Evolutionary conservation across 1,140 invertebrate species (phyloP).

Genomic region (Drosophila varians): DNA sequence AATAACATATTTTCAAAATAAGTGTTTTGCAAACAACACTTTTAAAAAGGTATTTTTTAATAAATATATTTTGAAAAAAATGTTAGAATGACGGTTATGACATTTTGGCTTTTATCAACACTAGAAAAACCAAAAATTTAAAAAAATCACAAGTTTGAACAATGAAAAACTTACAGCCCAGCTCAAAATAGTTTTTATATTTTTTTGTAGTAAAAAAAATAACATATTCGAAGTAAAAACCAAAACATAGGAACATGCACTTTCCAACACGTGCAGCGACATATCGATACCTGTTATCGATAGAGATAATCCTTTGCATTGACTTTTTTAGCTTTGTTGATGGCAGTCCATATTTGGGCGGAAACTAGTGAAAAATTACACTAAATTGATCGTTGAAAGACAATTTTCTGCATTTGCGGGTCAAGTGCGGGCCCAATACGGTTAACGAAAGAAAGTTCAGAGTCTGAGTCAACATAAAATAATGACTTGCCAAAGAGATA

Average conservation of each 20-base stretch:
- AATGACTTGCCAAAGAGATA: constrained; percentile 16
- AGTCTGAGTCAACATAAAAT: neutral
- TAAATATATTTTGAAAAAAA: neutral
- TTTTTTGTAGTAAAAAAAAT: too few species aligned
- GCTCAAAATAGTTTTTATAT: too few species aligned
- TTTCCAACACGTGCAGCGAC: constrained; percentile 5
- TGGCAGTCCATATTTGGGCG: constrained; percentile 16
- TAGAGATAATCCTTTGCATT: constrained; percentile 20
- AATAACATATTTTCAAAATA: too few species aligned
- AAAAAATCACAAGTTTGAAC: neutral
- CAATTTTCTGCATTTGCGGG: constrained; percentile 2
- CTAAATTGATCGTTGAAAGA: constrained; percentile 4
- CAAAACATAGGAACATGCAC: too few species aligned
- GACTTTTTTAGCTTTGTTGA: constrained; percentile 1
- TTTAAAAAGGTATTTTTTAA: neutral
- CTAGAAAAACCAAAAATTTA: neutral
- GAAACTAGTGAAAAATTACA: constrained; percentile 15
- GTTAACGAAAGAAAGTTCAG: neutral
- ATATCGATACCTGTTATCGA: neutral
- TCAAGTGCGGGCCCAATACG: neutral
- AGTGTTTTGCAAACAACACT: too few species aligned
- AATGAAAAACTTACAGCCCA: neutral
- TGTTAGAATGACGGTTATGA: neutral
- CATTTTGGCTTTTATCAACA: neutral
- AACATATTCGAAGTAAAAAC: neutral